Percentiles rank a stretch among this genome's conserved stretches.
phyloP scores from a whole-genome alignment of 2,888 invertebrate species.

The Cheilosia impressa region DNA sequence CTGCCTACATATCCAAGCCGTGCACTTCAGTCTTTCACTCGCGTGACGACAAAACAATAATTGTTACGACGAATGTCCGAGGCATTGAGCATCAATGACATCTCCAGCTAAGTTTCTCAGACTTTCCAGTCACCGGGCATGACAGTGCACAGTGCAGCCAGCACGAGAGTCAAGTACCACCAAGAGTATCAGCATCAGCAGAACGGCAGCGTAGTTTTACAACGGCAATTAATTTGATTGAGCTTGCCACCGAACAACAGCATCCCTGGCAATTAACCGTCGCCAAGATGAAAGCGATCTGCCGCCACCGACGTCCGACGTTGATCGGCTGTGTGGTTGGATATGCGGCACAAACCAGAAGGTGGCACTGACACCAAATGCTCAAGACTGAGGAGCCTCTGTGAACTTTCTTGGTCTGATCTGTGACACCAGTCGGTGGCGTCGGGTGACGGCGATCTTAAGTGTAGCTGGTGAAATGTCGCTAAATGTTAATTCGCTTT shows the following conservation, averaged over 20 bases:
- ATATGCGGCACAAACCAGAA: conserved; percentile 17
- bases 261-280: conserved; percentile 72
- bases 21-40: conserved; percentile 47
- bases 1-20: conserved; percentile 22
- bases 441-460: conserved; percentile 16
- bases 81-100: conserved; percentile 58
- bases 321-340: conserved; percentile 12
- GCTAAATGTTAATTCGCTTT: conserved; percentile 61
- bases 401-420: conserved; percentile 25
- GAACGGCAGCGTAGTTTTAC: conserved; percentile 62
- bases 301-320: conserved; percentile 18
- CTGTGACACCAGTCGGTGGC: conserved; percentile 13
- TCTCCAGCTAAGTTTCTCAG: conserved; percentile 26
- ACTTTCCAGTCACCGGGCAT: conserved; percentile 12
- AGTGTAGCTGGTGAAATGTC: conserved; percentile 53
- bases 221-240: conserved; percentile 82
- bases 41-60: conserved; percentile 72
- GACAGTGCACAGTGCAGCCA: conserved; percentile 13
- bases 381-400: conserved; percentile 22
- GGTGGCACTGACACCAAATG: conserved; percentile 38
- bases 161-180: conserved; percentile 38
- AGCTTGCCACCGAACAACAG: conserved; percentile 80
- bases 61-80: conserved; percentile 68
- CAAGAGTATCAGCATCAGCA: conserved; percentile 22
- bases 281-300: conserved; percentile 65